Evolutionary conservation across 2,113 vertebrate species (phyloP), one percentile per base, ranked within the genome.

Genomic region (Raja brachyura): DNA sequence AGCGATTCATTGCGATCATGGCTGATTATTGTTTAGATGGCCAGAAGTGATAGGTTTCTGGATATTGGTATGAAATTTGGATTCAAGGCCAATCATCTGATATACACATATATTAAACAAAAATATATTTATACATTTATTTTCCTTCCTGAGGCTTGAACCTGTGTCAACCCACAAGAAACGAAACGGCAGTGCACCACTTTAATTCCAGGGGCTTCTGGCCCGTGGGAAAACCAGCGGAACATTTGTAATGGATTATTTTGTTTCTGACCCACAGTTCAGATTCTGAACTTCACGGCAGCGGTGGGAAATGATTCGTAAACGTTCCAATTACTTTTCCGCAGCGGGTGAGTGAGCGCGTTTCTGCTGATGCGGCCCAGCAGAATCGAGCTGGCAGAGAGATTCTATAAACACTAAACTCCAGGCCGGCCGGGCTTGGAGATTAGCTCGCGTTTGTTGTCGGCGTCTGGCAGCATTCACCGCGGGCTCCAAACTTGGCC

Each of bases 181-280:
- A 88, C 31, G n/a, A 61, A 88, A 31, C 31, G 83, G 63, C 83
- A 63, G 25, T 14, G 2, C 7, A 18, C n/a, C 56, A 66, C 10
- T 63, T 86, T 31, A 86, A 86, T 31, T 31, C 83, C 25, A 31
- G 83, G 63, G n/a, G 63, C 56, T 86, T 31, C 59, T 56, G 20
- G 22, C 59, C 28, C 59, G 1, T 66, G 28, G 83, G 83, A 61
- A 88, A 88, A 56, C 18, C 28, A 18, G n/a, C 13, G 59, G 18
- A 86, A 63, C 25, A 20, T 88, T 88, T 86, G 63, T 88, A 88
- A 88, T 88, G 83, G 83, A 88, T 88, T 31, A 66, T 88, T 88
- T 88, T 88, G 83, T 88, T 88, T 63, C 56, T 88, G 83, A 88
- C 83, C 61, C 28, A 63, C 63, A 63, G 83, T 88, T 88, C 83